Percentiles rank a stretch among this genome's conserved stretches.
These are phyloP conservation scores for Dicyrtomina minuta DNA, from an alignment of 2,888 invertebrate species.

Conservation along the genomic window DNA sequence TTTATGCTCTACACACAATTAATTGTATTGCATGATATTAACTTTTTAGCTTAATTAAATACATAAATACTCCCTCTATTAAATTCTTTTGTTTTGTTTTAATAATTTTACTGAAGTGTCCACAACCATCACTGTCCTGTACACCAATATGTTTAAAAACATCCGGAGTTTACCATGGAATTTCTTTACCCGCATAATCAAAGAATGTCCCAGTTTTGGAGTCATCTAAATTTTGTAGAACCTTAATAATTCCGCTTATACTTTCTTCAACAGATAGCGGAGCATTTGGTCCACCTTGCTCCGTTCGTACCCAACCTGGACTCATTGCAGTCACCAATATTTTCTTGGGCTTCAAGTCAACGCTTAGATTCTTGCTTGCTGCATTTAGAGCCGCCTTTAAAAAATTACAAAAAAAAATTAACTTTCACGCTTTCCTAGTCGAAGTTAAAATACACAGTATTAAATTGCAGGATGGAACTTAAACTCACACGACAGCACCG, in stretches of 20 bases:
- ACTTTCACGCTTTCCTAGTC: too few relatives aligned
- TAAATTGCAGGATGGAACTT: not conserved
- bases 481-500: conserved; percentile 75
- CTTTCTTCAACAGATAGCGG: conserved; percentile 71
- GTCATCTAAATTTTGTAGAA: conserved; percentile 66
- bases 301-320: conserved; percentile 90
- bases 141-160: too few relatives aligned
- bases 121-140: too few relatives aligned
- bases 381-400: conserved; percentile 82
- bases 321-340: conserved; percentile 76
- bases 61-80: too few relatives aligned
- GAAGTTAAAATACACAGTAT: conserved; percentile 10
- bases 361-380: conserved; percentile 78
- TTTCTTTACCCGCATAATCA: conserved; percentile 71
- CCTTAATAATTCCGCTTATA: conserved; percentile 66
- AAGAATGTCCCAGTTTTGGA: conserved; percentile 73
- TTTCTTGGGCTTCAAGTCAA: conserved; percentile 73
- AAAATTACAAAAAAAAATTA: conserved; percentile 54
- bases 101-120: too few relatives aligned
- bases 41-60: too few relatives aligned
- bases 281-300: conserved; percentile 61
- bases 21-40: too few relatives aligned
- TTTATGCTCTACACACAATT: too few relatives aligned
- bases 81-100: too few relatives aligned
- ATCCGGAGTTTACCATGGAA: conserved; percentile 71